Conservation (phyloP, 2,797 vertebrate genomes). For the Myripristis murdjan region DNA sequence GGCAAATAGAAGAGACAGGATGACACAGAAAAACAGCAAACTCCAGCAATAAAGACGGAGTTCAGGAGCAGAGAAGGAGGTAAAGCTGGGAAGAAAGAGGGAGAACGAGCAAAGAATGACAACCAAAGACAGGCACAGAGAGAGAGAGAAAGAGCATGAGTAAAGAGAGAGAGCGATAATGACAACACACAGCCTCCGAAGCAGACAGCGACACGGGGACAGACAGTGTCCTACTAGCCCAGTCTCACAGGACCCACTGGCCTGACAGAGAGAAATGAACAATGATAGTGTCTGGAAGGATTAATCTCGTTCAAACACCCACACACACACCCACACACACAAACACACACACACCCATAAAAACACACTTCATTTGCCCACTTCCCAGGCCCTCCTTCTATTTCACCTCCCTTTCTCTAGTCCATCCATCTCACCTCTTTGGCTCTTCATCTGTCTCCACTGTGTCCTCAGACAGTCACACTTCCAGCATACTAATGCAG, state of each 20-base stretch:
- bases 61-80: background rate
- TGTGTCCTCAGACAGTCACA: constrained; percentile 14
- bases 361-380: constrained; percentile 6
- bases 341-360: background rate
- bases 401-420: constrained; percentile 6
- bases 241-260: constrained; percentile 1
- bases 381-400: background rate
- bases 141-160: background rate
- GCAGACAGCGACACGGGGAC: constrained; percentile 1
- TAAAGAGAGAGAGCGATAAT: background rate
- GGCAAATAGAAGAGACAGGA: background rate
- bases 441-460: background rate
- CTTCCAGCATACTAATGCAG: constrained; percentile 52
- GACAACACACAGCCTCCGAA: background rate
- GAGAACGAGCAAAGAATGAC: background rate
- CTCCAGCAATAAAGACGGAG: background rate
- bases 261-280: background rate
- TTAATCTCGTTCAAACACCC: background rate
- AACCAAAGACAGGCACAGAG: too few relatives aligned
- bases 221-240: constrained; percentile 13
- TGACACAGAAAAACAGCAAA: background rate
- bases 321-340: background rate
- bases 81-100: constrained; percentile 4
- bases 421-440: constrained; percentile 4
- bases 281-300: background rate